These are phyloP conservation scores for Pogoniulus pusillus DNA, from an alignment of 2,797 vertebrate genomes.

Conservation along the genomic window DNA sequence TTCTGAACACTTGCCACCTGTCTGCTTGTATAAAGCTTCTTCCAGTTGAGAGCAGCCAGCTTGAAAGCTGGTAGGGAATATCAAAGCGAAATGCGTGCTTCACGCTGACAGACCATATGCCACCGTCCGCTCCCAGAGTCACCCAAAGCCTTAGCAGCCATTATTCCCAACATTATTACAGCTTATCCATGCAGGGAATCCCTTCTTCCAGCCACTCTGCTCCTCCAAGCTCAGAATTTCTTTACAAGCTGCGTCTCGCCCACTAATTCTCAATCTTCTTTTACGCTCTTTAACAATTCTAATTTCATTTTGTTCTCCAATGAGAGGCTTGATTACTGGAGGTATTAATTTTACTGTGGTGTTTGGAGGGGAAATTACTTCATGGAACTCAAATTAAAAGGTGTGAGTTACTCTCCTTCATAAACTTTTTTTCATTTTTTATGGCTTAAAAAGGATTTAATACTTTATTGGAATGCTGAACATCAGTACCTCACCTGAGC, in stretches of 20 bases:
- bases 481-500: not conserved
- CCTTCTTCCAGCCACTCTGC: not conserved
- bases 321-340: not conserved
- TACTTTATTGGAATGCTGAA: constrained; percentile 5
- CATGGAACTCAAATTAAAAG: not conserved
- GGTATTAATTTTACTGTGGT: not conserved
- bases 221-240: not conserved
- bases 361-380: not conserved
- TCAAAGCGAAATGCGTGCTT: constrained; percentile 21
- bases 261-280: not conserved
- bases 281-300: not conserved
- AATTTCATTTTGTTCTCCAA: not conserved
- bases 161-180: constrained; percentile 50
- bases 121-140: not conserved
- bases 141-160: constrained; percentile 14
- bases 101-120: constrained; percentile 41
- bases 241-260: not conserved
- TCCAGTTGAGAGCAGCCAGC: not conserved
- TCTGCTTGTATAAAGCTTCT: not conserved
- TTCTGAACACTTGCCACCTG: constrained; percentile 28
- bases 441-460: constrained; percentile 33
- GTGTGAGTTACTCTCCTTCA: not conserved
- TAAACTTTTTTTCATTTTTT: constrained; percentile 1
- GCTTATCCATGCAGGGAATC: constrained; percentile 33
- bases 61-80: not conserved